These are phyloP conservation scores for Paracentrotus lividus DNA, from an alignment of 53 echinoderm and acorn worm species.

Conservation along the genomic window DNA sequence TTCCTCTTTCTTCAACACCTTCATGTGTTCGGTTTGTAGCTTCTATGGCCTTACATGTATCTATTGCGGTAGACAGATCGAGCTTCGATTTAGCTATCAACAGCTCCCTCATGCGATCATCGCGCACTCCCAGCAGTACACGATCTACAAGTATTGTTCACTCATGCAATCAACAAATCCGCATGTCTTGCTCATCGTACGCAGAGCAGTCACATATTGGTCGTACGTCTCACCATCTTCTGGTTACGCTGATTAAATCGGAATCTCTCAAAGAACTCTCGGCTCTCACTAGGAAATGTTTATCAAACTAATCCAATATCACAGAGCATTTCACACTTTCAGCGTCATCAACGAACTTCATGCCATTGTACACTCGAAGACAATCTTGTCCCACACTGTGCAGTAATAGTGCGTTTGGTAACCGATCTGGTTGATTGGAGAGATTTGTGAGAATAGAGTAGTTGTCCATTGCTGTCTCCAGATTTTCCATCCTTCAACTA, in stretches of 20 bases:
- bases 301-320: constrained; percentile 68
- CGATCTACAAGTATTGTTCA: constrained; percentile 60
- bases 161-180: constrained; percentile 74
- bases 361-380: too few relatives aligned
- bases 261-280: constrained; percentile 76
- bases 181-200: constrained; percentile 77
- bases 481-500: too few relatives aligned
- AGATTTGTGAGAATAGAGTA: too few relatives aligned
- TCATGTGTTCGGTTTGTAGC: constrained; percentile 74
- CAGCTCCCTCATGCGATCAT: constrained; percentile 77
- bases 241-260: too few relatives aligned
- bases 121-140: constrained; percentile 71
- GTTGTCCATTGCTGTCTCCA: too few relatives aligned
- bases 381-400: too few relatives aligned
- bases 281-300: constrained; percentile 72
- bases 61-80: constrained; percentile 64
- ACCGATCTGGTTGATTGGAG: too few relatives aligned
- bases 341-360: constrained; percentile 63
- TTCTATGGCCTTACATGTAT: constrained; percentile 77
- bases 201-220: constrained; percentile 72
- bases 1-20: constrained; percentile 68
- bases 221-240: constrained; percentile 71
- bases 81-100: constrained; percentile 72
- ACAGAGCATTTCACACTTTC: constrained; percentile 62
- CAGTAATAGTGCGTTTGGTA: too few relatives aligned